Conservation (phyloP, 1,140 invertebrate genomes). For the Acromyrmex heyeri region DNA sequence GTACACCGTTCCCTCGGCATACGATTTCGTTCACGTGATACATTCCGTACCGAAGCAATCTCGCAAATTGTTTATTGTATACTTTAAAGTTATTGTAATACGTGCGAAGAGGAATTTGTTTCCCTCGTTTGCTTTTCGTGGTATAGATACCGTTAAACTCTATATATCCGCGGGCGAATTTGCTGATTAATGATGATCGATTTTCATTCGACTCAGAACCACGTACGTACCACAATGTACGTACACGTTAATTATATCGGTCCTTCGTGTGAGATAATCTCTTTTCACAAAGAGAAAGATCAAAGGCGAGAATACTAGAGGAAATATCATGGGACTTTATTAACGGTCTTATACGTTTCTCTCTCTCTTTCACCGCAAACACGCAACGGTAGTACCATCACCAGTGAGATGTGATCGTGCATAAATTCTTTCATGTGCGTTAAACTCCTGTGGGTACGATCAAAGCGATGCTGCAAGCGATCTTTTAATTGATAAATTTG, state of each 20-base stretch:
- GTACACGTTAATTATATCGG: neutral
- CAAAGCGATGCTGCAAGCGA: no score
- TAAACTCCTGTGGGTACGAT: constrained; percentile 37
- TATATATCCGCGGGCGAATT: neutral
- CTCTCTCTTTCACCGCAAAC: neutral
- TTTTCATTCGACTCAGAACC: neutral
- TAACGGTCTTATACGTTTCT: neutral
- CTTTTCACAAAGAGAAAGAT: neutral
- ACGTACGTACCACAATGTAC: neutral
- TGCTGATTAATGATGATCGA: neutral
- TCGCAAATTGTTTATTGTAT: neutral
- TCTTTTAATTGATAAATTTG: no score
- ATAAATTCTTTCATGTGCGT: constrained; percentile 28
- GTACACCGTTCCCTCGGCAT: no score
- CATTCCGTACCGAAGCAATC: neutral
- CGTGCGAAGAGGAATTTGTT: no score
- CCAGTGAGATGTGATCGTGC: constrained; percentile 13
- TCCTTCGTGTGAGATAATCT: neutral
- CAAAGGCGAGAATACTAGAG: neutral
- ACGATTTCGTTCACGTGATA: neutral
- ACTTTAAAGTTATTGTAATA: neutral
- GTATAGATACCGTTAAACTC: neutral
- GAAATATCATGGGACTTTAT: constrained; percentile 31
- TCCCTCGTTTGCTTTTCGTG: neutral
- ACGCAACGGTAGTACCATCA: neutral